Evolutionary conservation across 2,888 invertebrate species (phyloP).

Genomic region (Rosalia funebris): DNA sequence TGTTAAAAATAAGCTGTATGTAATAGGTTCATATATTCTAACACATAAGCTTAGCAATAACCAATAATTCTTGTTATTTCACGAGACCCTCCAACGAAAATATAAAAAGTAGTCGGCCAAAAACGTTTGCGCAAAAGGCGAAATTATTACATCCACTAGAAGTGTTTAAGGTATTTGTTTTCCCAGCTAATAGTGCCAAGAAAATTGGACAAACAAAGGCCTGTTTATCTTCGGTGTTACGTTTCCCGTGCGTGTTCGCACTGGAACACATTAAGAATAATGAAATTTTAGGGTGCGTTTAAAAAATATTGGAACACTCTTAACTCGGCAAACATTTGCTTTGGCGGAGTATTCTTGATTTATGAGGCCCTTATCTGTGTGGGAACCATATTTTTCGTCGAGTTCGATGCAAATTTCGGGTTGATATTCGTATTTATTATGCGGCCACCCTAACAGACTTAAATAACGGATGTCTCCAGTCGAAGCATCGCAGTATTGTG

Average conservation of each 20-base stretch:
- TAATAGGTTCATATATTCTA: no score
- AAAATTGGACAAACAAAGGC: constrained; percentile 9
- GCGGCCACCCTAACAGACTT: no score
- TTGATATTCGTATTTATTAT: no score
- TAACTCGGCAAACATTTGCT: constrained; percentile 35
- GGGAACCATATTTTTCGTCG: constrained; percentile 2
- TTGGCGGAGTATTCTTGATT: constrained; percentile 30
- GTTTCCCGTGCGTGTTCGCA: constrained; percentile 10
- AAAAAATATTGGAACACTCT: constrained; percentile 35
- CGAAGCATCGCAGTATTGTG: no score
- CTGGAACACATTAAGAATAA: constrained; percentile 35
- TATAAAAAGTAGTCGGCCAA: no score
- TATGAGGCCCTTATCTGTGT: constrained; percentile 1
- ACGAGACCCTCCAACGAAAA: no score
- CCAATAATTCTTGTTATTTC: no score
- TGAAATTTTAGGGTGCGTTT: constrained; percentile 38
- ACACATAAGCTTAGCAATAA: no score
- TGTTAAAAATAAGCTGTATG: no score
- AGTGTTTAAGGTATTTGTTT: constrained; percentile 14
- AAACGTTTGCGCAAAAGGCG: no score
- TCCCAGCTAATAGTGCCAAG: constrained; percentile 13
- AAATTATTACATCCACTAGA: no score
- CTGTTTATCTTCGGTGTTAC: constrained; percentile 16
- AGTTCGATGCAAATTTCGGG: constrained; percentile 9
- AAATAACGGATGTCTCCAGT: no score